These are phyloP conservation scores for Hippocampus barbouri DNA, from an alignment of 2,113 vertebrate genomes.

Conservation along the genomic window DNA sequence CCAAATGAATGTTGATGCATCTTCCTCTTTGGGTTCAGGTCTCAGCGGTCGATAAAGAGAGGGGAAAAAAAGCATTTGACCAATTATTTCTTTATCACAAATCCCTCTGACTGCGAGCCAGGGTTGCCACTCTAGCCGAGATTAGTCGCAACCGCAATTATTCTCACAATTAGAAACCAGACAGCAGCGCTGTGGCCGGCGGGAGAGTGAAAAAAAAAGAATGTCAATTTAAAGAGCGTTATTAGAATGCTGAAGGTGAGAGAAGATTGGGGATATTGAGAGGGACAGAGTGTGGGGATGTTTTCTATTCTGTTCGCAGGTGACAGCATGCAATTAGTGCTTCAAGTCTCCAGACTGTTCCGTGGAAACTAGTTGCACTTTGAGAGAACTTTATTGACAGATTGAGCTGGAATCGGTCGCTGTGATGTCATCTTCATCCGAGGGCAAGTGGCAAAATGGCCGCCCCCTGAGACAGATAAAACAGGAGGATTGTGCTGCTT, in stretches of 20 bases:
- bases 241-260: conserved; percentile 51
- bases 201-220: conserved; percentile 29
- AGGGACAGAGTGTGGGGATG: conserved; percentile 2
- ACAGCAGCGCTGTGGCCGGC: conserved; percentile 39
- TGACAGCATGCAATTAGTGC: background rate
- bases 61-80: conserved; percentile 31
- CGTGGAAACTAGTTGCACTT: background rate
- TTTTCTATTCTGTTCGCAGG: conserved; percentile 21
- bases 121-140: conserved; percentile 42
- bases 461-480: too few relatives aligned
- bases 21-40: conserved; percentile 40
- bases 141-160: conserved; percentile 66
- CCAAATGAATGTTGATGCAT: conserved; percentile 44
- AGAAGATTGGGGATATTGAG: conserved; percentile 34
- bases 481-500: too few relatives aligned
- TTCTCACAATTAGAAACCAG: conserved; percentile 63
- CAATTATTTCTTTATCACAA: conserved; percentile 69
- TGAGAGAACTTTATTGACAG: background rate
- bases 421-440: too few relatives aligned
- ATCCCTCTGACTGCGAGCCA: conserved; percentile 36
- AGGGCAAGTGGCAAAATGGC: too few relatives aligned
- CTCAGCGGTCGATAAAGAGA: conserved; percentile 20
- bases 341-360: conserved; percentile 1
- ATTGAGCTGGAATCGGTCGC: too few relatives aligned
- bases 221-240: conserved; percentile 55